Evolutionary conservation across 2,888 invertebrate species (phyloP).

Genomic region (Caenorhabditis auriculariae): DNA sequence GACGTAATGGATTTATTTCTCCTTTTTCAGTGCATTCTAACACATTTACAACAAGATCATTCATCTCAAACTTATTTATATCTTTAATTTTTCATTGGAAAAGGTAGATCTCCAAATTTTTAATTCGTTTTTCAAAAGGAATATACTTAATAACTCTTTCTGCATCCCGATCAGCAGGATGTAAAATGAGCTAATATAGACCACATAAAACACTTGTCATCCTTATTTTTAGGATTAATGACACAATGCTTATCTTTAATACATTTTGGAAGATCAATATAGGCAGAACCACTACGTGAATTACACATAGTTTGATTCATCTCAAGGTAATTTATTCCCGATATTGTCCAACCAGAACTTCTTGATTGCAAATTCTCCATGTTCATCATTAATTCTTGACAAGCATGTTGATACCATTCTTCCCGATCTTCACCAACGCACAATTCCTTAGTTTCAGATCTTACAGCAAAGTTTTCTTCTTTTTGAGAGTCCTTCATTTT

Average conservation of each 20-base stretch:
- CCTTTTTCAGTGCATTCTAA: conserved; percentile 12
- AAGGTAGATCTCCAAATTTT: conserved; percentile 27
- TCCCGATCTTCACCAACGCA: conserved; percentile 13
- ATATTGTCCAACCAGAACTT: conserved; percentile 21
- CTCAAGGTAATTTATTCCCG: conserved; percentile 7
- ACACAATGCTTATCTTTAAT: conserved; percentile 26
- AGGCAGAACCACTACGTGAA: conserved; percentile 12
- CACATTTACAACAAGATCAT: conserved; percentile 31
- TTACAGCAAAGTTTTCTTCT: conserved; percentile 7
- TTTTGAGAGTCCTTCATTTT: conserved; percentile 10
- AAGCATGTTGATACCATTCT: conserved; percentile 17
- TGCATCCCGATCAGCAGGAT: conserved; percentile 20
- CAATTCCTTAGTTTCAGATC: conserved; percentile 10
- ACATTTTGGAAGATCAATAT: conserved; percentile 15
- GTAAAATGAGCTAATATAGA: conserved; percentile 21
- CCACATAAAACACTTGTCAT: conserved; percentile 35
- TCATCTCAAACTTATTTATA: conserved; percentile 36
- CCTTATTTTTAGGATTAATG: conserved; percentile 23
- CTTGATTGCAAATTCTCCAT: conserved; percentile 16
- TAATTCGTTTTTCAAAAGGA: conserved; percentile 20
- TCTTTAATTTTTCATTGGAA: conserved; percentile 28
- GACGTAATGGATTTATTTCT: conserved; percentile 7
- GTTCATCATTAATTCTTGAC: conserved; percentile 10
- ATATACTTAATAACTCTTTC: conserved; percentile 30
- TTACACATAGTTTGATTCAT: conserved; percentile 19